These are phyloP conservation scores for Drosophila parvula DNA, from an alignment of 1,140 invertebrate species.

Conservation along the genomic window DNA sequence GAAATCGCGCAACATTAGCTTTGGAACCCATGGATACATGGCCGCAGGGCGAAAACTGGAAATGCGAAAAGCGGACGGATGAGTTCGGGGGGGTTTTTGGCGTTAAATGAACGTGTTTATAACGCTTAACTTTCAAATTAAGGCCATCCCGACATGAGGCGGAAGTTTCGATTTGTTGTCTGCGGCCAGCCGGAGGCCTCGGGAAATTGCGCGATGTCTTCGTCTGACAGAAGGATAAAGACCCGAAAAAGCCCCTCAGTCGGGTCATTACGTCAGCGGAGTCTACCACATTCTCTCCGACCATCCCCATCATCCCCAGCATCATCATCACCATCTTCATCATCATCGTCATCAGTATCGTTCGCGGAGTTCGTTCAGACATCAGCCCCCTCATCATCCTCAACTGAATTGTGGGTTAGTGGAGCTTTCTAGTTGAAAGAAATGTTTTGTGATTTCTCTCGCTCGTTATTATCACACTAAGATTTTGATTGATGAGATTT, in stretches of 20 bases:
- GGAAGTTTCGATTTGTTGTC: conserved; percentile 82
- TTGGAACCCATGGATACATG: conserved; percentile 46
- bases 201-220: conserved; percentile 64
- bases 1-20: conserved; percentile 80
- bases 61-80: neutral
- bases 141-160: conserved; percentile 59
- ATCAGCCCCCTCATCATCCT: conserved; percentile 19
- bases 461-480: conserved; percentile 75
- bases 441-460: conserved; percentile 76
- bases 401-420: conserved; percentile 73
- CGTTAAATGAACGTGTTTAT: conserved; percentile 78
- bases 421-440: conserved; percentile 57
- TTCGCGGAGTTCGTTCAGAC: conserved; percentile 13
- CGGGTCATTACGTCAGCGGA: conserved; percentile 55
- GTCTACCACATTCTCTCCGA: neutral
- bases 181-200: conserved; percentile 53
- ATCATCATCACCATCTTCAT: neutral
- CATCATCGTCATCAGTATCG: neutral
- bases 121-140: conserved; percentile 81
- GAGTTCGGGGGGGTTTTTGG: neutral
- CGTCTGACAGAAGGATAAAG: conserved; percentile 44
- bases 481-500: conserved; percentile 79
- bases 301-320: neutral
- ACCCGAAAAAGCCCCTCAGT: conserved; percentile 37
- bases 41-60: conserved; percentile 3